A percentile compares a stretch with the other conserved stretches of the same genome.
Evolutionary conservation across 2,113 vertebrate species (phyloP).

Genomic region (Platysteira castanea): DNA sequence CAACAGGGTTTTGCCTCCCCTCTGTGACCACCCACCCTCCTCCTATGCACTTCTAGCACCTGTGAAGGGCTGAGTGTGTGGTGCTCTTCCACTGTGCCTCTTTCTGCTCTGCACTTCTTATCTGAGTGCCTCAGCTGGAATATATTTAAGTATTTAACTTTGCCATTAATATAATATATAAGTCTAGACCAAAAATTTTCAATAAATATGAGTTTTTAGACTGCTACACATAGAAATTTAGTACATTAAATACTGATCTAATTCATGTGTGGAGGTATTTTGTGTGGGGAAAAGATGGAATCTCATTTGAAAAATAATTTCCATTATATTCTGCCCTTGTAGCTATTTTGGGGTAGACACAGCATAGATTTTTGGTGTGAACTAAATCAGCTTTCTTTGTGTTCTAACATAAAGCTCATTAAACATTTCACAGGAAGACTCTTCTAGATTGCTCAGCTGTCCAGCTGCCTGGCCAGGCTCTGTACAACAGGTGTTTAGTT

Average conservation of each 20-base stretch:
- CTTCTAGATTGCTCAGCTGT: neutral
- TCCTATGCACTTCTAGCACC: accelerated
- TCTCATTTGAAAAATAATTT: neutral
- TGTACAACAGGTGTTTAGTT: constrained; percentile 19
- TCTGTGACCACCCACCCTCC: neutral
- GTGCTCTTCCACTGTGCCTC: neutral
- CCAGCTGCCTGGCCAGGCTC: neutral
- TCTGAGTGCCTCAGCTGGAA: neutral
- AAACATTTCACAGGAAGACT: neutral
- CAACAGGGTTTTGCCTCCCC: neutral
- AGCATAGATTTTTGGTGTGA: neutral
- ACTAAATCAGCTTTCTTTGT: neutral
- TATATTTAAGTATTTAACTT: neutral
- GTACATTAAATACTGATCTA: neutral
- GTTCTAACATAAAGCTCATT: neutral
- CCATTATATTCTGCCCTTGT: neutral
- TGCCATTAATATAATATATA: neutral
- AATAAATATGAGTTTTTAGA: neutral
- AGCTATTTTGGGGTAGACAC: neutral
- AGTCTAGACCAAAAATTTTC: neutral
- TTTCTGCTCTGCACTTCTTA: neutral
- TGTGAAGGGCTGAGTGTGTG: neutral
- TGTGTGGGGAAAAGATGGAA: neutral
- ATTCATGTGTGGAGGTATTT: neutral
- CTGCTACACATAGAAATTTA: neutral